Evolutionary conservation across 2,888 invertebrate genomes (phyloP).

Genomic region (Drosophila ustulata): DNA sequence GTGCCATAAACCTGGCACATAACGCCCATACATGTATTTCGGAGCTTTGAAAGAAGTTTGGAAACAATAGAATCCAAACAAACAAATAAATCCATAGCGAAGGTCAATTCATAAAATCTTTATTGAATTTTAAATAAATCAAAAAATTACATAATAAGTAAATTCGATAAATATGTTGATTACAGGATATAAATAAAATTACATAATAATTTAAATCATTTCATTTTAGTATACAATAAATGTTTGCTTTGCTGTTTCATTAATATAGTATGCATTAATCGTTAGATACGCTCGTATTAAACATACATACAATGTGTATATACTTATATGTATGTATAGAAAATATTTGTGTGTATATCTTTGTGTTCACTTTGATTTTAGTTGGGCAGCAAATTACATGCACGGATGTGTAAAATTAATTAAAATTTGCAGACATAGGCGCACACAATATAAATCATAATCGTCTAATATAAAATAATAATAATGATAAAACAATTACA

Average conservation of each 20-base stretch:
- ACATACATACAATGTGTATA: constrained; percentile 27
- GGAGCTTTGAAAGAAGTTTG: too few relatives aligned
- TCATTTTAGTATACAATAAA: constrained; percentile 67
- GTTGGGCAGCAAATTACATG: constrained; percentile 67
- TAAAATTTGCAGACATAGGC: constrained; percentile 38
- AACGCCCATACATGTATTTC: too few relatives aligned
- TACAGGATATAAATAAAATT: constrained; percentile 75
- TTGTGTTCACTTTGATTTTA: constrained; percentile 74
- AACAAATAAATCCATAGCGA: too few relatives aligned
- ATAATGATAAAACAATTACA: constrained; percentile 41
- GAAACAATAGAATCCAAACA: too few relatives aligned
- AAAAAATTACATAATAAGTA: constrained; percentile 77
- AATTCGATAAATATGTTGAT: constrained; percentile 79
- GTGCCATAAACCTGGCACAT: too few relatives aligned
- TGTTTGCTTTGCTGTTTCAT: constrained; percentile 51
- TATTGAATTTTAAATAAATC: constrained; percentile 77
- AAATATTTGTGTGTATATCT: constrained; percentile 79
- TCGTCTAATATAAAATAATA: constrained; percentile 36
- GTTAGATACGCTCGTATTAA: constrained; percentile 41
- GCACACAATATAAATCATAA: constrained; percentile 28
- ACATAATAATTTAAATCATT: constrained; percentile 69
- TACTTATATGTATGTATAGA: constrained; percentile 56
- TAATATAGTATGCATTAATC: constrained; percentile 24
- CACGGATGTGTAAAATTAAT: constrained; percentile 40
- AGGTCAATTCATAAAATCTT: constrained; percentile 72